phyloP scores from a whole-genome alignment of 2,888 invertebrate species.

The Teinopalpus imperialis region DNA sequence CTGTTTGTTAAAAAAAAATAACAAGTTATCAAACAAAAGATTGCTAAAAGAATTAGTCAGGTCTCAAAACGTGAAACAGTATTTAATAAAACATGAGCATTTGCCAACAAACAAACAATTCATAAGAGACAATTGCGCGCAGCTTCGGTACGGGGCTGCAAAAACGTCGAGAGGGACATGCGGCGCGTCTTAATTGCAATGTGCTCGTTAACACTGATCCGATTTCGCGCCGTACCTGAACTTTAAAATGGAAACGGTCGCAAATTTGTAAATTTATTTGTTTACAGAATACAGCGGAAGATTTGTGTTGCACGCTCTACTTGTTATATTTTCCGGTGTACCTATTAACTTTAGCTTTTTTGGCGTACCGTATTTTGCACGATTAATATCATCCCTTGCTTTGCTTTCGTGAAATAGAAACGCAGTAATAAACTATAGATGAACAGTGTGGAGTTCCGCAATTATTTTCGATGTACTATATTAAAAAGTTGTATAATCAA shows the following conservation, averaged over 20 bases:
- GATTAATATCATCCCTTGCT: conserved; percentile 19
- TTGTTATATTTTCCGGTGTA: conserved; percentile 20
- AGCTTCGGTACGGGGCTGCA: conserved; percentile 29
- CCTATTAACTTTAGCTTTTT: conserved; percentile 22
- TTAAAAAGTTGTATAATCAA: too few relatives aligned
- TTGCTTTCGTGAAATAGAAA: conserved; percentile 13
- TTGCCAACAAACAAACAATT: conserved; percentile 36
- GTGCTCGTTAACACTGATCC: conserved; percentile 48
- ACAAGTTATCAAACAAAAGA: too few relatives aligned
- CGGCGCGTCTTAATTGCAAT: conserved; percentile 43
- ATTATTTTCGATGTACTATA: too few relatives aligned
- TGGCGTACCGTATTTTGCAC: conserved; percentile 18
- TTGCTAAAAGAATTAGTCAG: conserved; percentile 21
- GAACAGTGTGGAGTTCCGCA: too few relatives aligned
- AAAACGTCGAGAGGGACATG: conserved; percentile 35
- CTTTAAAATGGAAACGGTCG: conserved; percentile 38
- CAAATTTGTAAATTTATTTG: conserved; percentile 30
- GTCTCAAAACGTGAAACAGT: conserved; percentile 18
- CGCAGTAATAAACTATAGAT: conserved; percentile 14
- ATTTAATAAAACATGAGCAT: conserved; percentile 28
- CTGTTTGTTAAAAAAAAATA: too few relatives aligned
- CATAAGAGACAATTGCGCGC: conserved; percentile 39
- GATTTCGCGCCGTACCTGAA: conserved; percentile 41
- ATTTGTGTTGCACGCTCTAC: conserved; percentile 26
- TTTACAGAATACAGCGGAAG: conserved; percentile 29